Evolutionary conservation across 1,140 invertebrate genomes (phyloP).

Genomic region (Trichonephila clavipes): DNA sequence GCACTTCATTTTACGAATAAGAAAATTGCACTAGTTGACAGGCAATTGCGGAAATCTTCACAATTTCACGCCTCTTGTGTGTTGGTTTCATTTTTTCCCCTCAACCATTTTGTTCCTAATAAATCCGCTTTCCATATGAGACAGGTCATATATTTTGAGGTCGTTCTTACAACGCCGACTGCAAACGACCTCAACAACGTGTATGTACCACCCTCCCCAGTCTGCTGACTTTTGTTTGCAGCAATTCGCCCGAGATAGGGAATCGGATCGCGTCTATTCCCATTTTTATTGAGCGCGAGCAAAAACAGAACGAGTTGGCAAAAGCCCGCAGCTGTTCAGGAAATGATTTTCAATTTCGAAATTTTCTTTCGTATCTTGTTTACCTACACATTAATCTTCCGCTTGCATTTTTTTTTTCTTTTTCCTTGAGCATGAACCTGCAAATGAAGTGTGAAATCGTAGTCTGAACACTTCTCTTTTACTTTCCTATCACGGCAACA

Average conservation of each 20-base stretch:
- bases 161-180: slow-evolving; percentile 10
- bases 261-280: slow-evolving; percentile 17
- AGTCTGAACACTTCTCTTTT: not conserved
- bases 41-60: not conserved
- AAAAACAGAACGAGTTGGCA: not conserved
- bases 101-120: slow-evolving; percentile 8
- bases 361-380: slow-evolving; percentile 10
- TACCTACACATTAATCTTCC: not conserved
- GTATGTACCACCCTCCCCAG: not conserved
- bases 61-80: not conserved
- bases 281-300: slow-evolving; percentile 8
- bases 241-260: not conserved
- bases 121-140: slow-evolving; percentile 16
- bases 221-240: not conserved
- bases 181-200: slow-evolving; percentile 19
- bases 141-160: slow-evolving; percentile 34
- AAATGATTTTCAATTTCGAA: slow-evolving; percentile 32
- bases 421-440: slow-evolving; percentile 11
- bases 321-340: slow-evolving; percentile 15
- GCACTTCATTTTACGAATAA: not conserved
- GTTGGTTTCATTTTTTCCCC: not conserved
- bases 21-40: slow-evolving; percentile 6
- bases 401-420: not conserved
- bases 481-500: too few relatives aligned
- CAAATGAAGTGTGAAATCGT: slow-evolving; percentile 9